phyloP scores from a whole-genome alignment of 1,140 invertebrate genomes.

The Mya arenaria region DNA sequence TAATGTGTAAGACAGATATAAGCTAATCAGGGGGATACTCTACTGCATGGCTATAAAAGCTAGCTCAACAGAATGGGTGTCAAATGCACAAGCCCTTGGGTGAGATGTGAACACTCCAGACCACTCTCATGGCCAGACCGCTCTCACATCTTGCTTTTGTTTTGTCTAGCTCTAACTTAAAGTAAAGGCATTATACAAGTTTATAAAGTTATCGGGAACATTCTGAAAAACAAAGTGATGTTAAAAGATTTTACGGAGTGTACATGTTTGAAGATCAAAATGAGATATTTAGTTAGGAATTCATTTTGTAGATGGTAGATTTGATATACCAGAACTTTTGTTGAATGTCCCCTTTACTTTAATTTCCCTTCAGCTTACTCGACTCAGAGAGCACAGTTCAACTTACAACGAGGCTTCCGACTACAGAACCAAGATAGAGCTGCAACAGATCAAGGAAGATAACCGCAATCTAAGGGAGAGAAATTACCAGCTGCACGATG shows the following conservation, averaged over 20 bases:
- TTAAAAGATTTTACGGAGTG: neutral
- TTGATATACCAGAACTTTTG: neutral
- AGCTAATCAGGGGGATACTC: neutral
- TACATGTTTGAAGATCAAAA: neutral
- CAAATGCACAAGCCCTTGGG: neutral
- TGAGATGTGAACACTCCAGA: no score
- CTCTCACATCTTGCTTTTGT: no score
- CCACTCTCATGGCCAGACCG: no score
- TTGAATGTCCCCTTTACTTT: neutral
- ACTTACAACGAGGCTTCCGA: slow-evolving; percentile 44
- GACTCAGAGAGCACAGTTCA: neutral
- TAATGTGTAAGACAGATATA: neutral
- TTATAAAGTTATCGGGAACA: neutral
- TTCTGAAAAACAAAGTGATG: neutral
- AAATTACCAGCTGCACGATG: slow-evolving; percentile 55
- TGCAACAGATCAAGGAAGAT: slow-evolving; percentile 53
- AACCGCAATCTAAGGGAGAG: slow-evolving; percentile 54
- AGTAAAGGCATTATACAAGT: neutral
- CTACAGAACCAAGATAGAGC: slow-evolving; percentile 44
- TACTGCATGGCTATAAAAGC: neutral
- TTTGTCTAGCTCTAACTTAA: neutral
- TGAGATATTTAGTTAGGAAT: neutral
- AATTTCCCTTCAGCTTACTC: slow-evolving; percentile 2
- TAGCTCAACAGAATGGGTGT: neutral
- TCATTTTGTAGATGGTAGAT: neutral